Evolutionary conservation across 1,140 invertebrate species (phyloP).

Genomic region (Hylaeus anthracinus): DNA sequence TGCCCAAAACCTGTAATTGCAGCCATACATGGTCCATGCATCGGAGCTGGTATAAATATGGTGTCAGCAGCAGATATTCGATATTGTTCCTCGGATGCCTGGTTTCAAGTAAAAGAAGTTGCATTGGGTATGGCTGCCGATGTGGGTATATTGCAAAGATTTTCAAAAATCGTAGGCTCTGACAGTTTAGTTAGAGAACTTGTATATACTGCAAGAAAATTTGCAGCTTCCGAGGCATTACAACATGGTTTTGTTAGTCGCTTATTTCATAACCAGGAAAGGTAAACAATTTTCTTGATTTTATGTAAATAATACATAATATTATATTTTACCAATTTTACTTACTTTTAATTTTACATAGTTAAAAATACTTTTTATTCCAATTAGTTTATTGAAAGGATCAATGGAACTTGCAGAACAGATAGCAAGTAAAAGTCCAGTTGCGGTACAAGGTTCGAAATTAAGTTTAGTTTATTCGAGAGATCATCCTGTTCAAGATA

Average conservation of each 20-base stretch:
- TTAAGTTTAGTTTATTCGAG: constrained; percentile 91
- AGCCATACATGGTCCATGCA: constrained; percentile 93
- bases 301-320: constrained; percentile 13
- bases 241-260: constrained; percentile 88
- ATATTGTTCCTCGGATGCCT: constrained; percentile 94
- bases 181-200: constrained; percentile 93
- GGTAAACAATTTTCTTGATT: constrained; percentile 75
- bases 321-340: not conserved
- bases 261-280: constrained; percentile 87
- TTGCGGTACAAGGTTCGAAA: constrained; percentile 96
- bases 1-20: constrained; percentile 94
- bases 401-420: constrained; percentile 88
- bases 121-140: constrained; percentile 95
- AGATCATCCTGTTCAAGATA: constrained; percentile 92
- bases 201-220: constrained; percentile 92
- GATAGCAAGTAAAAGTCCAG: constrained; percentile 95
- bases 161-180: constrained; percentile 96
- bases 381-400: constrained; percentile 85
- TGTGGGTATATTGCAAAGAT: constrained; percentile 95
- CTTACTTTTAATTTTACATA: constrained; percentile 16
- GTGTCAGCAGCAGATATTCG: constrained; percentile 94
- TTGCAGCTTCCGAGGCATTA: constrained; percentile 90
- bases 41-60: constrained; percentile 95
- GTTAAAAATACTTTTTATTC: constrained; percentile 25
- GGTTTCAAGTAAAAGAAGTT: constrained; percentile 95